A percentile compares a stretch with the other conserved stretches of the same genome.
phyloP scores from a whole-genome alignment of 2,113 vertebrate species.

The Chlamydotis undulata region DNA sequence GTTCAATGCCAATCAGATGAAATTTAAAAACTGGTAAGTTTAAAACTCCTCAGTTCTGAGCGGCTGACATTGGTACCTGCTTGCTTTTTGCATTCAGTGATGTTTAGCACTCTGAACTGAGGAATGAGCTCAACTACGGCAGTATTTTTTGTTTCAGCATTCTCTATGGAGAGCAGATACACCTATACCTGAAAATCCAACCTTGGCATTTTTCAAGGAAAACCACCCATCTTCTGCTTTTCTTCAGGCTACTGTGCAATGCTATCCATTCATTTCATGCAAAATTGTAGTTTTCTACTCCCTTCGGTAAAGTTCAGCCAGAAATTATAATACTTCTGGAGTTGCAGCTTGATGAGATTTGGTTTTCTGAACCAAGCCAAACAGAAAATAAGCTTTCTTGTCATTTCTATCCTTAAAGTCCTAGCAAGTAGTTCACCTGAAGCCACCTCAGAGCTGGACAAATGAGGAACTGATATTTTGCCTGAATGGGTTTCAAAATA shows the following conservation, averaged over 20 bases:
- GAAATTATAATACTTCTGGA: background rate
- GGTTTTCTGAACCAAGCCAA: background rate
- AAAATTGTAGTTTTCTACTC: background rate
- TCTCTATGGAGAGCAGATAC: fast-evolving
- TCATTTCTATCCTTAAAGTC: background rate
- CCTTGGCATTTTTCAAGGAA: background rate
- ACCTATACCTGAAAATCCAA: background rate
- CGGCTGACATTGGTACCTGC: fast-evolving
- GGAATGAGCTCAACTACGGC: background rate
- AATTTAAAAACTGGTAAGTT: background rate
- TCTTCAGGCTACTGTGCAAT: background rate
- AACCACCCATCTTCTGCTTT: background rate
- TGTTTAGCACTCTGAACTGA: background rate
- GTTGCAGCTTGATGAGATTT: background rate
- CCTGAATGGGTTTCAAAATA: background rate
- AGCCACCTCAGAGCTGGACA: background rate
- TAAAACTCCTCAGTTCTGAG: background rate
- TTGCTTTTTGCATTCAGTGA: background rate
- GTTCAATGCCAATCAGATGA: background rate
- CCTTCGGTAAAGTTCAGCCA: background rate
- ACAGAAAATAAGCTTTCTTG: background rate
- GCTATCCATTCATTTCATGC: background rate
- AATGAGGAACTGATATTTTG: background rate
- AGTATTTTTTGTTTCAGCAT: background rate
- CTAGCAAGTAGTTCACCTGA: background rate